A percentile compares a stretch with the other conserved stretches of the same genome.
Conservation (phyloP, 2,113 vertebrate species). For the Sylvicapra grimmia region DNA sequence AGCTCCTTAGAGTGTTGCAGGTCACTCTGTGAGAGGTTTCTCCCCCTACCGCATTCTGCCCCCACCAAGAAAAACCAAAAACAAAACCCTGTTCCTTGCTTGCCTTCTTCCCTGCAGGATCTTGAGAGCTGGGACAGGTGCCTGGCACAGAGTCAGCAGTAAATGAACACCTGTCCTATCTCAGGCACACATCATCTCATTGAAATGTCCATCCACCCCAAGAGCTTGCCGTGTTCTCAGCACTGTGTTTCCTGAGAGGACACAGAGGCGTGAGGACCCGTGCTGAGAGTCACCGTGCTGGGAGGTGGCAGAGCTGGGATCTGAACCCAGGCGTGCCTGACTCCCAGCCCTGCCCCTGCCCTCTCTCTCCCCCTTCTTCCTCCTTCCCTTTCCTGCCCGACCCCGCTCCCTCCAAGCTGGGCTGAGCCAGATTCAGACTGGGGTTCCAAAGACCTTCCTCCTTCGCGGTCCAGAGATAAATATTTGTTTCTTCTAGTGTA, state of each 20-base stretch:
- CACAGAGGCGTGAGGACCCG: neutral
- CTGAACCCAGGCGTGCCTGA: neutral
- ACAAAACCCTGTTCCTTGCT: neutral
- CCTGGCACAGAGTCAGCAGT: neutral
- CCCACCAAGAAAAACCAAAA: neutral
- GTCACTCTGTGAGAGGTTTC: neutral
- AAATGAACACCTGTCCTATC: neutral
- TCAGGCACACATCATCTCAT: accelerated
- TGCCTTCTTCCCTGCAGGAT: neutral
- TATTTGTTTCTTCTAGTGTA: conserved; percentile 75
- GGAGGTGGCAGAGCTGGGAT: neutral
- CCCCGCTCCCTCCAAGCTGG: neutral
- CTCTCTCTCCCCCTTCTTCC: neutral
- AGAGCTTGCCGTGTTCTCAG: neutral
- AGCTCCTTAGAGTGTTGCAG: neutral
- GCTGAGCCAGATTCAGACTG: conserved; percentile 43
- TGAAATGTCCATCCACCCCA: neutral
- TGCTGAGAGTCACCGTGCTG: neutral
- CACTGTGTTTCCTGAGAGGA: neutral
- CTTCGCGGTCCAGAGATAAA: conserved; percentile 68
- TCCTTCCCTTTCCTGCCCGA: neutral
- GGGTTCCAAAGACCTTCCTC: conserved; percentile 56
- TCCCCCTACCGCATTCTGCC: neutral
- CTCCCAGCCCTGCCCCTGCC: neutral
- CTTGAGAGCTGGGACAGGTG: neutral